A percentile compares a stretch with the other conserved stretches of the same genome.
These are phyloP conservation scores for Gymnoscelis rufifasciata DNA, from an alignment of 2,888 invertebrate genomes.

Conservation along the genomic window DNA sequence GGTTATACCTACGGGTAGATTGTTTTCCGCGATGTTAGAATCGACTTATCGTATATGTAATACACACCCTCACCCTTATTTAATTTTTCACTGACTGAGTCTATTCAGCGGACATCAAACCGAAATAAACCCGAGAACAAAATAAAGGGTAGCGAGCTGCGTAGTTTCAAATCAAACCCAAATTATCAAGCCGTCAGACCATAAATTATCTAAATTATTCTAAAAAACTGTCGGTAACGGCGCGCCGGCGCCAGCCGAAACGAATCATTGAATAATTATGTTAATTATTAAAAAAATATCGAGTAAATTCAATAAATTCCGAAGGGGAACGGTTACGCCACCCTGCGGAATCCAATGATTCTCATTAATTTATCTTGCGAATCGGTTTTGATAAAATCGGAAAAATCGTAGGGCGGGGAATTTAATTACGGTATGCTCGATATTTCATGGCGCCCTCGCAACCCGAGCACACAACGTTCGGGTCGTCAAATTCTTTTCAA, in stretches of 20 bases:
- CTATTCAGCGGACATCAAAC: too few species aligned
- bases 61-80: too few species aligned
- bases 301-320: constrained; percentile 49
- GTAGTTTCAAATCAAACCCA: constrained; percentile 1
- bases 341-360: constrained; percentile 37
- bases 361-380: constrained; percentile 50
- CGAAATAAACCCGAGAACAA: not conserved
- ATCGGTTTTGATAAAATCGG: constrained; percentile 41
- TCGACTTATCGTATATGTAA: too few species aligned
- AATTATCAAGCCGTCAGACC: constrained; percentile 19
- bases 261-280: constrained; percentile 70
- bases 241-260: constrained; percentile 41
- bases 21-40: too few species aligned
- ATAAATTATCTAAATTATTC: constrained; percentile 21
- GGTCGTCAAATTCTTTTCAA: too few species aligned
- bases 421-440: constrained; percentile 28
- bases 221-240: constrained; percentile 31
- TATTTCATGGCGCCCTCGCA: constrained; percentile 23
- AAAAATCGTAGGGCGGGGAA: constrained; percentile 31
- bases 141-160: constrained; percentile 5
- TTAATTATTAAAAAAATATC: constrained; percentile 58
- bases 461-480: too few species aligned
- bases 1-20: too few species aligned
- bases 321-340: constrained; percentile 36
- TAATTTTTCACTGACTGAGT: too few species aligned